phyloP scores from a whole-genome alignment of 2,797 vertebrate genomes.

The Coccyzus lansbergi region DNA sequence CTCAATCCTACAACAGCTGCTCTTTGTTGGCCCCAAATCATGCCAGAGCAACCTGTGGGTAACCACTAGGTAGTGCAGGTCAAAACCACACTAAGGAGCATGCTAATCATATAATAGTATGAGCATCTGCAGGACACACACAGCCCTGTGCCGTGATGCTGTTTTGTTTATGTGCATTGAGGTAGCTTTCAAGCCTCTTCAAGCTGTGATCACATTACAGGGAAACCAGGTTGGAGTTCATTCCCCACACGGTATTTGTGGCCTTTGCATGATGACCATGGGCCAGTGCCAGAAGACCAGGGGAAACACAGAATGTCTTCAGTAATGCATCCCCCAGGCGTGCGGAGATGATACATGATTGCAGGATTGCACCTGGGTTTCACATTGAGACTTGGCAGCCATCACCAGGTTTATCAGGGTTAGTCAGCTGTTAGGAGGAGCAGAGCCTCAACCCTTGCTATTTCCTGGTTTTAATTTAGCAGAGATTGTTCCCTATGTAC shows the following conservation, averaged over 20 bases:
- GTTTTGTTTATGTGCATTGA: background rate
- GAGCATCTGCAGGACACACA: background rate
- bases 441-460: background rate
- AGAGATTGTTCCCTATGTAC: background rate
- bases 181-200: background rate
- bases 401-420: background rate
- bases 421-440: background rate
- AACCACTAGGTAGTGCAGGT: background rate
- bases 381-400: background rate
- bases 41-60: background rate
- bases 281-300: background rate
- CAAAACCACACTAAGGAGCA: background rate
- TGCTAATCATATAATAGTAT: background rate
- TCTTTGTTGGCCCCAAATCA: background rate
- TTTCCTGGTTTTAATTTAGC: background rate
- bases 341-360: background rate
- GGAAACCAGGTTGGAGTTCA: background rate
- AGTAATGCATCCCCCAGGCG: background rate
- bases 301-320: fast-evolving
- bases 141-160: background rate
- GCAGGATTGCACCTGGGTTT: background rate
- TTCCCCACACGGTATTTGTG: fast-evolving
- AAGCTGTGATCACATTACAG: background rate
- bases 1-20: background rate
- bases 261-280: background rate